These are phyloP conservation scores for Batillaria attramentaria DNA, from an alignment of 1,140 invertebrate species.

Conservation along the genomic window DNA sequence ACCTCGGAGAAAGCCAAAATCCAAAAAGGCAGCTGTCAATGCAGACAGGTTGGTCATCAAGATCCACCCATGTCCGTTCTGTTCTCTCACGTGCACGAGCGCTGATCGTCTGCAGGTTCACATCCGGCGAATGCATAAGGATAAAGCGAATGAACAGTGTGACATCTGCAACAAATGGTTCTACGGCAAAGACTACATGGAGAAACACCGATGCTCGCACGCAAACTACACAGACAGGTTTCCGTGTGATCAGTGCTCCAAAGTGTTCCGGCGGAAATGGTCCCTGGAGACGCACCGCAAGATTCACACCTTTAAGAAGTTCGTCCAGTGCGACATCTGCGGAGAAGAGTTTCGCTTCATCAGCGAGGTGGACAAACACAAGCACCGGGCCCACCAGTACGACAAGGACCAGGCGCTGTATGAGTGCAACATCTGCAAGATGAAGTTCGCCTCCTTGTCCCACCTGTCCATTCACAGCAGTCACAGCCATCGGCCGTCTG, in stretches of 20 bases:
- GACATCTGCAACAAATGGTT: conserved; percentile 23
- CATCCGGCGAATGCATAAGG: conserved; percentile 23
- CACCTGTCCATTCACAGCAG: conserved; percentile 39
- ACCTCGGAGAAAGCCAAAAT: no score
- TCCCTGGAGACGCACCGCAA: conserved; percentile 38
- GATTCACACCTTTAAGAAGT: conserved; percentile 43
- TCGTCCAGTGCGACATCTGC: conserved; percentile 42
- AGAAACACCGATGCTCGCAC: conserved; percentile 24
- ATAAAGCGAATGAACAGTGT: conserved; percentile 30
- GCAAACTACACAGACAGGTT: conserved; percentile 28
- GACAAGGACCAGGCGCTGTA: conserved; percentile 31
- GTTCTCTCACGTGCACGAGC: conserved; percentile 31
- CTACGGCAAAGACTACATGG: conserved; percentile 37
- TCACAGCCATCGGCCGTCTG: conserved; percentile 31
- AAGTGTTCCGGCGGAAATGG: conserved; percentile 39
- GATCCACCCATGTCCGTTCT: conserved; percentile 32
- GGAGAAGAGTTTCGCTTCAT: conserved; percentile 44
- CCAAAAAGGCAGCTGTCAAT: no score
- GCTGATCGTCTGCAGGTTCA: conserved; percentile 36
- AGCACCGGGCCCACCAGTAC: conserved; percentile 37
- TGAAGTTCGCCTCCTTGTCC: conserved; percentile 36
- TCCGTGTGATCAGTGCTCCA: conserved; percentile 42
- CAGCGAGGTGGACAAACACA: conserved; percentile 43
- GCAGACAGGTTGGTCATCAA: not conserved
- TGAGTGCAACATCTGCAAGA: conserved; percentile 37